Evolutionary conservation across 1,140 invertebrate genomes (phyloP).

Genomic region (Trichonephila clavipes): DNA sequence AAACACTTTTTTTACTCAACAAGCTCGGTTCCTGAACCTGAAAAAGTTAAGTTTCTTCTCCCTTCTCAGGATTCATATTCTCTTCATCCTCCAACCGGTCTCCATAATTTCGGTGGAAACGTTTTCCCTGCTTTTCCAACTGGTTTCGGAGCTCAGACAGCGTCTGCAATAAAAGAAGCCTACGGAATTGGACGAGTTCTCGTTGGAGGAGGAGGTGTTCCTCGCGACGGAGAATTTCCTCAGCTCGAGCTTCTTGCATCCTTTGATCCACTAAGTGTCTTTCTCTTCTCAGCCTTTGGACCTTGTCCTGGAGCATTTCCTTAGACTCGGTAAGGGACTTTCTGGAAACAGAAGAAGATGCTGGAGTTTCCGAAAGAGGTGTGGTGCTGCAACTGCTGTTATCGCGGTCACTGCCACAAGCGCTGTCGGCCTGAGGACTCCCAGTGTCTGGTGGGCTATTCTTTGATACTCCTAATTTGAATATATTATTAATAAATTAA

Average conservation of each 20-base stretch:
- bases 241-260: slow-evolving; percentile 68
- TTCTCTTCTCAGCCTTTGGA: slow-evolving; percentile 47
- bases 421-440: slow-evolving; percentile 75
- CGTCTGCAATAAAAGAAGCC: slow-evolving; percentile 70
- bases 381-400: slow-evolving; percentile 76
- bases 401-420: slow-evolving; percentile 72
- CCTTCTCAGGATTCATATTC: not conserved
- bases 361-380: slow-evolving; percentile 59
- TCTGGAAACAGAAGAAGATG: not conserved
- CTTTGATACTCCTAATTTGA: slow-evolving; percentile 31
- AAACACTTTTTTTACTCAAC: not conserved
- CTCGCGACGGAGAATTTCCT: slow-evolving; percentile 64
- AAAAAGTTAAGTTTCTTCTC: slow-evolving; percentile 19
- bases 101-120: not conserved
- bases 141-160: slow-evolving; percentile 64
- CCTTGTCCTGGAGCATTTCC: slow-evolving; percentile 62
- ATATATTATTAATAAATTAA: not conserved
- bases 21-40: slow-evolving; percentile 21
- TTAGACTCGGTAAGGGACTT: not conserved
- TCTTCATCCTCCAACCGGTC: slow-evolving; percentile 15
- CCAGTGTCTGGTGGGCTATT: slow-evolving; percentile 60
- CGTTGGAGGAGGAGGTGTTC: slow-evolving; percentile 64
- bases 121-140: slow-evolving; percentile 40
- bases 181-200: slow-evolving; percentile 71
- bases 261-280: slow-evolving; percentile 58